Base-by-base conservation (phyloP, 2,113 vertebrate species). In the Engystomops pustulosus region DNA sequence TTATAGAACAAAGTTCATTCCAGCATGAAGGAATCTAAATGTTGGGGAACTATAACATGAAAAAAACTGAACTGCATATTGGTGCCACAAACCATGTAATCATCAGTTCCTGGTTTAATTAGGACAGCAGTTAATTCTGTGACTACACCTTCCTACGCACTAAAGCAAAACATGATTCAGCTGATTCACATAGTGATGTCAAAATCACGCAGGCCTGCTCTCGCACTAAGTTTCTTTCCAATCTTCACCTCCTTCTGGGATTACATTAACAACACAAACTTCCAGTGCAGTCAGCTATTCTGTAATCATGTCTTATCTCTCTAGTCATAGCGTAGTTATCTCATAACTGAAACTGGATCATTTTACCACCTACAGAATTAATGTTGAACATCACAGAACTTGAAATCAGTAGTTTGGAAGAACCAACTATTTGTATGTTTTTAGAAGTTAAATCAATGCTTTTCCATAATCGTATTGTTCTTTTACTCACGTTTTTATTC, bases 141-240 rank as follows among this genome's bases (percentile, higher is more conserved):
- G 53, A 65, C 71, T 75, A 47, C 81, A 62, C 71, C 58, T 76
- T 84, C 71, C 71, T 84, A 77, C 81, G 44, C 81, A 58, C n/a
- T 17, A 65, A 18, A 75, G 36, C 70, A 72, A 83, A 83, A 75
- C 69, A 84, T 84, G 81, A 77, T 76, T 84, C 81, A 84, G 55
- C 71, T 83, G n/a, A 62, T 47, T 75, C 53, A 75, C 70, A 47
- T 45, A 62, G 68, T 58, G 49, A 74, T n/a, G 38, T 74, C 72
- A 41, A 79, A 83, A 23, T 67, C 80, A 71, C 32, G 11, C 32
- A 81, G 47, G 67, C 44, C 67, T 58, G 32, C 30, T 81, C 34
- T 38, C 55, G 32, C 23, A 71, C 30, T 9, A 58, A 81, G 67
- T 81, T 81, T 81, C 30, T 55, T 36, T 71, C 30, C 67, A 34